phyloP scores from a whole-genome alignment of 92 coral and sea anemone species.

The Chrysogorgia sp. region DNA sequence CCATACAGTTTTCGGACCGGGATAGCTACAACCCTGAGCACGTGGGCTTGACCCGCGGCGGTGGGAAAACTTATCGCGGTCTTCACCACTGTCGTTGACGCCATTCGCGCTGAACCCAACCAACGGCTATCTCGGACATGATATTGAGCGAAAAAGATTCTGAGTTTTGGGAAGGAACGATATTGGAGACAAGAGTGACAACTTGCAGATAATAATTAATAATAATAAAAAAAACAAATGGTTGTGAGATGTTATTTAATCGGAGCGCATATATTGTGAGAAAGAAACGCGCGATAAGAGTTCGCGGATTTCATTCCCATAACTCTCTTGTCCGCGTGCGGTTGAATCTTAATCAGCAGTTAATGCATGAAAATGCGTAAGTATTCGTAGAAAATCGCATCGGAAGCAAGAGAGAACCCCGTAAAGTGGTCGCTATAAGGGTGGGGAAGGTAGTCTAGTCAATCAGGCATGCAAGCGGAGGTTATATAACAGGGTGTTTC shows the following conservation, averaged over 20 bases:
- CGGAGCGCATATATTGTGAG: not conserved
- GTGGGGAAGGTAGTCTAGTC: no score
- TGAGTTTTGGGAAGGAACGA: slow-evolving; percentile 4
- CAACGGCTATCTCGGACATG: not conserved
- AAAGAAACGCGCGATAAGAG: not conserved
- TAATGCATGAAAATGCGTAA: not conserved
- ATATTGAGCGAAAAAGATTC: not conserved
- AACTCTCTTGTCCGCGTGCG: slow-evolving; percentile 5
- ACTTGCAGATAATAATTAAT: no score
- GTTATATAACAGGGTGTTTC: no score
- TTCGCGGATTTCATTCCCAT: slow-evolving; percentile 9
- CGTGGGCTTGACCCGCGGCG: not conserved
- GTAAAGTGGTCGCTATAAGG: no score
- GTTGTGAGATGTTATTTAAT: no score
- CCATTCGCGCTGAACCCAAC: no score
- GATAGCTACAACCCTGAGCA: not conserved
- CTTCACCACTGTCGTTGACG: not conserved
- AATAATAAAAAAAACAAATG: no score
- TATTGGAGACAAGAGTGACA: no score
- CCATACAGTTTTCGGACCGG: slow-evolving; percentile 4
- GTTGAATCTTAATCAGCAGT: not conserved
- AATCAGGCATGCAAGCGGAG: no score
- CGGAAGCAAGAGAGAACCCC: no score
- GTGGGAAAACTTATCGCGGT: not conserved
- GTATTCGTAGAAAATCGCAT: not conserved